Conservation (phyloP, 2,888 invertebrate genomes). For the Tupiocoris notatus region DNA sequence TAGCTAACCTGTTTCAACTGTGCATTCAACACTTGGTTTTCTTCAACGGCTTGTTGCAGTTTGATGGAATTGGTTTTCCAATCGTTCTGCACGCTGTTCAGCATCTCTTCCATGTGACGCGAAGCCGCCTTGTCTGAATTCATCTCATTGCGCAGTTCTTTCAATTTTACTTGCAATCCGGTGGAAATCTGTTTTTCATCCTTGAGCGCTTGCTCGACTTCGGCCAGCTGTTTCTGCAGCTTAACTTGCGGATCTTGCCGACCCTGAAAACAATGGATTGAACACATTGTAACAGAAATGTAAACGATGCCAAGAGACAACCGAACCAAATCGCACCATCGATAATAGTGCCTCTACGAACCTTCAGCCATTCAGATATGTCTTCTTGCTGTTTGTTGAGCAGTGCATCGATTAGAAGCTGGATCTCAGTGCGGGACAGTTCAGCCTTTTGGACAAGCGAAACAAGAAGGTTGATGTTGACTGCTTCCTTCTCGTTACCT, state of each 20-base stretch:
- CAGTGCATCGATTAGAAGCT: slow-evolving; percentile 82
- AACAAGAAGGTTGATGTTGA: slow-evolving; percentile 59
- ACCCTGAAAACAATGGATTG: slow-evolving; percentile 57
- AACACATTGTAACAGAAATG: too few relatives aligned
- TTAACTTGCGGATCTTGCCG: slow-evolving; percentile 81
- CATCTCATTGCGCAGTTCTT: slow-evolving; percentile 71
- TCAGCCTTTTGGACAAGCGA: slow-evolving; percentile 76
- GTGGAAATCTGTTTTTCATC: slow-evolving; percentile 74
- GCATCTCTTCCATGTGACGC: slow-evolving; percentile 60
- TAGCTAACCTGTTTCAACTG: slow-evolving; percentile 60
- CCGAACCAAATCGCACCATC: too few relatives aligned
- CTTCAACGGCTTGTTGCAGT: slow-evolving; percentile 63
- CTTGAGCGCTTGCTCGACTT: slow-evolving; percentile 74
- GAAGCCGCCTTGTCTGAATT: slow-evolving; percentile 62
- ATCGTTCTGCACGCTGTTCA: slow-evolving; percentile 56
- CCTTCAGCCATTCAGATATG: slow-evolving; percentile 83
- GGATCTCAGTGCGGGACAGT: slow-evolving; percentile 82
- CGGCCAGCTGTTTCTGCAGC: slow-evolving; percentile 82
- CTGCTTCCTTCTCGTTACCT: slow-evolving; percentile 68
- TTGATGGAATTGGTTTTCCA: slow-evolving; percentile 56
- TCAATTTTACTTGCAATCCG: slow-evolving; percentile 73
- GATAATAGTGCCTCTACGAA: too few relatives aligned
- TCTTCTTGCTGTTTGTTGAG: slow-evolving; percentile 79
- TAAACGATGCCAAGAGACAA: too few relatives aligned
- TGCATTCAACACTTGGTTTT: slow-evolving; percentile 63